Conservation (phyloP, 2,113 vertebrate species). For the Trogon melanurus region DNA sequence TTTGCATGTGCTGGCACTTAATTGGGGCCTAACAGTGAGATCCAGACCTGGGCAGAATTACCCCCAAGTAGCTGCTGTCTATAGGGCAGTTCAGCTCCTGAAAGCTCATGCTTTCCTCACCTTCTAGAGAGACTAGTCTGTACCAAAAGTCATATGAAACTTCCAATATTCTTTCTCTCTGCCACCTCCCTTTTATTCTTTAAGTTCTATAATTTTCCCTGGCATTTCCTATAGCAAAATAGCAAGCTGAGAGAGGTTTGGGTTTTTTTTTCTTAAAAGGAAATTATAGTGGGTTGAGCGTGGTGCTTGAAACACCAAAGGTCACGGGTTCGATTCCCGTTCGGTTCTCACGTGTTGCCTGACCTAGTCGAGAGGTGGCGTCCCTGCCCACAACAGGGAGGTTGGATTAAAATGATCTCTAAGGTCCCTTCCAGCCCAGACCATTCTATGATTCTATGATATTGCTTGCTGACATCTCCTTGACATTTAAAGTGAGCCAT, state of each 20-base stretch:
- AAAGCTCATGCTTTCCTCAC: not conserved
- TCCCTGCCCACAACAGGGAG: too few relatives aligned
- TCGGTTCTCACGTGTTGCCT: too few relatives aligned
- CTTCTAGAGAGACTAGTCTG: not conserved
- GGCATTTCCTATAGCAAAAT: not conserved
- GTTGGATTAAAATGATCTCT: too few relatives aligned
- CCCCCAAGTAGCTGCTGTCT: not conserved
- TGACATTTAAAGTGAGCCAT: not conserved
- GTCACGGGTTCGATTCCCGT: too few relatives aligned
- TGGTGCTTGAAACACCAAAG: too few relatives aligned
- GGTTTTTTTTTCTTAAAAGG: not conserved
- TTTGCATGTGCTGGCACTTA: not conserved
- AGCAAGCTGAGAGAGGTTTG: not conserved
- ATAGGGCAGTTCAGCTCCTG: not conserved
- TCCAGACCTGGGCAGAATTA: not conserved
- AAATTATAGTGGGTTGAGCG: not conserved
- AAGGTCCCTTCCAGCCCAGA: too few relatives aligned
- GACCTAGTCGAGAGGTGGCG: too few relatives aligned
- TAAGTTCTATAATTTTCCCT: not conserved
- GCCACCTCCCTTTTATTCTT: rapidly evolving
- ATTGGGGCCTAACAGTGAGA: not conserved
- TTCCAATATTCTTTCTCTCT: not conserved
- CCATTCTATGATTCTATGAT: too few relatives aligned
- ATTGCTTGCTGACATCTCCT: not conserved
- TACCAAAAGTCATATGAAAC: not conserved